These are phyloP conservation scores for Drosophila pseudoananassae DNA, from an alignment of 1,140 invertebrate genomes.

Conservation along the genomic window DNA sequence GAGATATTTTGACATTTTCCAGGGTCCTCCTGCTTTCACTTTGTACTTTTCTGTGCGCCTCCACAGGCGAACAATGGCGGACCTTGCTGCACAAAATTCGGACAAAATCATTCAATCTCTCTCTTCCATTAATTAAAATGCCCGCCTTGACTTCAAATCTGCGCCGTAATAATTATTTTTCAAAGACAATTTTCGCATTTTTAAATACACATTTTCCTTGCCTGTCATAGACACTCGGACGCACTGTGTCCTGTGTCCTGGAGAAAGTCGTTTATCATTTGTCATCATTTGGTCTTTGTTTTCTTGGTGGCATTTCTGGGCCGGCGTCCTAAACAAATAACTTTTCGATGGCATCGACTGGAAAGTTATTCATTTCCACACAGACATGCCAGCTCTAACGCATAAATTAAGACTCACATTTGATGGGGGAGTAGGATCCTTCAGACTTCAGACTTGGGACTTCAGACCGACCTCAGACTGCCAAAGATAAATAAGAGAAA, in stretches of 20 bases:
- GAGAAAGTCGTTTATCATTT: constrained; percentile 49
- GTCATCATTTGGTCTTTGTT: constrained; percentile 35
- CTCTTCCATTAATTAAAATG: background rate
- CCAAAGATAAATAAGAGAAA: constrained; percentile 39
- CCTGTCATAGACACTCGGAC: constrained; percentile 42
- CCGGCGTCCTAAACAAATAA: constrained; percentile 46
- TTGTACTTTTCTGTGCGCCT: constrained; percentile 4
- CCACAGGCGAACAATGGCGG: background rate
- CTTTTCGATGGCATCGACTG: constrained; percentile 47
- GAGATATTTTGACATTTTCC: constrained; percentile 46
- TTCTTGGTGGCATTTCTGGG: constrained; percentile 21
- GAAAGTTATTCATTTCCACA: constrained; percentile 32
- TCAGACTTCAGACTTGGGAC: constrained; percentile 55
- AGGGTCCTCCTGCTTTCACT: constrained; percentile 3
- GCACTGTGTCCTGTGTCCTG: background rate
- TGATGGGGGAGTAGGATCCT: constrained; percentile 35
- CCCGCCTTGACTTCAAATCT: background rate
- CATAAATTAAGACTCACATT: constrained; percentile 81
- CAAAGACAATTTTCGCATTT: constrained; percentile 5
- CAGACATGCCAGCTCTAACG: constrained; percentile 31
- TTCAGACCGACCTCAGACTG: constrained; percentile 47
- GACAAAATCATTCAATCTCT: background rate
- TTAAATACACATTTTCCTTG: constrained; percentile 17
- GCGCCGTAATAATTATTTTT: constrained; percentile 13
- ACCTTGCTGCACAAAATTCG: background rate